Percentiles rank a stretch among this genome's conserved stretches.
These are phyloP conservation scores for Cataglyphis albicans DNA, from an alignment of 2,888 invertebrate species.

Conservation along the genomic window DNA sequence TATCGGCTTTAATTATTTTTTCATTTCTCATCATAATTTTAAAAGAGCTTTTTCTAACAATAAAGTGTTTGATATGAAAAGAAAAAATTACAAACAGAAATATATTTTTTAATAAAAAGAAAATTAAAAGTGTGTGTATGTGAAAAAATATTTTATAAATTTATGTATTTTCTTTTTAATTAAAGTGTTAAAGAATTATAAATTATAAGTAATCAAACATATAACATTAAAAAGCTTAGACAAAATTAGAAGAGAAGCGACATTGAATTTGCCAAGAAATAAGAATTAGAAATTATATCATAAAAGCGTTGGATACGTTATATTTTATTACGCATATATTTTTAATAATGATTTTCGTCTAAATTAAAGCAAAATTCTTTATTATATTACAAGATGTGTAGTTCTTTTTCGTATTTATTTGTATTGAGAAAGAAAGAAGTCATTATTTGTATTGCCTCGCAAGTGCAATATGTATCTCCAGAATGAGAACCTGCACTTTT, in stretches of 20 bases:
- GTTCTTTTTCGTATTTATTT: neutral
- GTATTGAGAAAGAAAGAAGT: constrained; percentile 5
- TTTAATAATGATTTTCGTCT: constrained; percentile 13
- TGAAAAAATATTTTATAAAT: neutral
- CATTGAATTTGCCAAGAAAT: neutral
- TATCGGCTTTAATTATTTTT: neutral
- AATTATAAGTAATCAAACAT: too few relatives aligned
- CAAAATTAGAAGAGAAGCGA: neutral
- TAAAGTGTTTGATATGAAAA: neutral
- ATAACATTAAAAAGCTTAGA: neutral
- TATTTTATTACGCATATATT: neutral
- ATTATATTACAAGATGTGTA: constrained; percentile 4
- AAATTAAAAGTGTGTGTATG: neutral
- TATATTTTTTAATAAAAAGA: neutral
- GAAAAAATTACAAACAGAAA: neutral
- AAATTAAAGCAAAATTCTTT: constrained; percentile 2
- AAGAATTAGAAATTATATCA: neutral
- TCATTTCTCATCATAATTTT: neutral
- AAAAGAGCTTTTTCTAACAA: neutral
- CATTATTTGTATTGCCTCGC: neutral
- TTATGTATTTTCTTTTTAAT: neutral
- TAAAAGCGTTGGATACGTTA: neutral
- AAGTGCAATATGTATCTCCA: constrained; percentile 54
- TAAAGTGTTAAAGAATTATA: neutral
- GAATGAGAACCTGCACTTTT: constrained; percentile 80